Evolutionary conservation across 1,140 invertebrate genomes (phyloP), one percentile per base, ranked within the genome.

Genomic region (Trissolcus basalis): DNA sequence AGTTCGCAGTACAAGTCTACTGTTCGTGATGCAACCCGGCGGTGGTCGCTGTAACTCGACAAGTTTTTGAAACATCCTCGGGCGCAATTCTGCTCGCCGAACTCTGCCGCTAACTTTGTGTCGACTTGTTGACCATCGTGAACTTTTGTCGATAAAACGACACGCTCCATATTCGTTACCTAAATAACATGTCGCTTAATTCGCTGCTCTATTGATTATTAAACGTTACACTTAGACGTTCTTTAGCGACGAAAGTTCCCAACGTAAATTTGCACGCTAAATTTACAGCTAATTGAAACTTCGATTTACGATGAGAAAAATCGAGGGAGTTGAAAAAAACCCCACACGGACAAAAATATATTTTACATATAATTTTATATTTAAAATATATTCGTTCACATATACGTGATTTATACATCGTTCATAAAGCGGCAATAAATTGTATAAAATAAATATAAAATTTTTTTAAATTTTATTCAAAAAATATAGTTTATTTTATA

Each of bases 51-150:
- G 59, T 65, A 77, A 59, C 80, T 80, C 65, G 65, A 58, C 74
- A 77, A 78, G 67, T 80, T 80, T 82, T 81, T 77, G 68, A 78
- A 79, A 81, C 73, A 81, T 73, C 77, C 81, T 54, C 53, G 63
- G 77, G 75, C 75, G 44, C 54, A 73, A 61, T 60, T 64, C 54
- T 59, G 49, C 64, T 65, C 36, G 43, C 19, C 6, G 27, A 72
- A 67, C 63, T 77, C 54, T 6, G 59, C 48, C 61, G 45, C 65
- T 59, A 68, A 86, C 83, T 86, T 83, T 80, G 68, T 61, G 68
- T 61, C 73, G 80, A 87, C 83, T 85, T 85, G 82, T 85, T 85
- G 85, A 82, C 81, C 77, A 43, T 35, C 63, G 59, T 32, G 4
- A 63, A 73, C 63, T 72, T 72, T 51, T 16, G n/a, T 16, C 50